Evolutionary conservation across 2,797 vertebrate genomes (phyloP).

Genomic region (Sarcophilus harrisii): DNA sequence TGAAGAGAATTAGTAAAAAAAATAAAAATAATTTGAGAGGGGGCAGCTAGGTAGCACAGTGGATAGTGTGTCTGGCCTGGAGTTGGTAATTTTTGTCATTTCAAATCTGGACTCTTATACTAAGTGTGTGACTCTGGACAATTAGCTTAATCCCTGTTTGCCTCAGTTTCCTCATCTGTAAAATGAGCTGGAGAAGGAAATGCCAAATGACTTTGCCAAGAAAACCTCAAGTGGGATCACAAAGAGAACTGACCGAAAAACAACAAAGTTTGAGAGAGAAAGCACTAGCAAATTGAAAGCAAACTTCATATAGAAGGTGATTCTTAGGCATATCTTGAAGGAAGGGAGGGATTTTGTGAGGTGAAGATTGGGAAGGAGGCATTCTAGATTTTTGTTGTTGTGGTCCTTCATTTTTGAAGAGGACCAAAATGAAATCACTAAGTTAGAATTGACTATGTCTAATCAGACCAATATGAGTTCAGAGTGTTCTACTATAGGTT

Average conservation of each 20-base stretch:
- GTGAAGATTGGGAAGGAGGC: neutral
- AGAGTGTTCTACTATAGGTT: too few relatives aligned
- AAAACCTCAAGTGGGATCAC: neutral
- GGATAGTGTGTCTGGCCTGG: neutral
- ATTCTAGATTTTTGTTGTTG: neutral
- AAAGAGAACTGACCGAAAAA: neutral
- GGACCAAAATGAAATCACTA: too few relatives aligned
- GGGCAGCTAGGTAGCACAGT: neutral
- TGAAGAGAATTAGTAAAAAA: neutral
- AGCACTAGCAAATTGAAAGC: neutral
- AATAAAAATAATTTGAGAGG: neutral
- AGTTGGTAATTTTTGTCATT: neutral
- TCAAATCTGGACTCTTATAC: neutral
- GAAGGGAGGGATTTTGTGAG: neutral
- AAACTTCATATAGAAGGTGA: neutral
- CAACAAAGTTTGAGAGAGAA: neutral
- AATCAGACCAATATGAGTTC: too few relatives aligned
- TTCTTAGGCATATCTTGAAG: neutral
- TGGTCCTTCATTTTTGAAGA: too few relatives aligned
- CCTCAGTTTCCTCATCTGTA: neutral
- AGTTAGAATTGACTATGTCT: too few relatives aligned
- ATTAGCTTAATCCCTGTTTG: neutral
- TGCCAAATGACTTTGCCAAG: neutral
- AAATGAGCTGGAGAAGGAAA: neutral
- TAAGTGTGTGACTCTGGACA: neutral